A percentile compares a stretch with the other conserved stretches of the same genome.
phyloP scores from a whole-genome alignment of 2,888 invertebrate genomes.

The Tubulanus polymorphus region DNA sequence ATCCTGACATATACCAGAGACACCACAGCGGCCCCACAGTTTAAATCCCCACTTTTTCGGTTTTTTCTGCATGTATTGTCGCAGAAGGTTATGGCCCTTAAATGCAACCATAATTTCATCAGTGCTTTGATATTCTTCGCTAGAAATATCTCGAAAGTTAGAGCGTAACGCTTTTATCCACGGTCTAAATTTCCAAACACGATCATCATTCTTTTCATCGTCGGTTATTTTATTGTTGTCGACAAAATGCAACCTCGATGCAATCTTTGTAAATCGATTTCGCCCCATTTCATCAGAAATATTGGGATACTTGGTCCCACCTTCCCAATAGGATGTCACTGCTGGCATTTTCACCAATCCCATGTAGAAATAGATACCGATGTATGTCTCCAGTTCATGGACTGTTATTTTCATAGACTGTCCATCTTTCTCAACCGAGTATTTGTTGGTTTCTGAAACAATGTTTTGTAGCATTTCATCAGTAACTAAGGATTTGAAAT shows the following conservation, averaged over 20 bases:
- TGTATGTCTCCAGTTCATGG: neutral
- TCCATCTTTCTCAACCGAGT: neutral
- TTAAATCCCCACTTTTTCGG: conserved; percentile 24
- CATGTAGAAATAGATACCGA: conserved; percentile 14
- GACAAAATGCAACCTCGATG: conserved; percentile 13
- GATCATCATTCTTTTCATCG: conserved; percentile 6
- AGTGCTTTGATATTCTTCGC: conserved; percentile 27
- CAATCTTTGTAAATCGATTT: conserved; percentile 16
- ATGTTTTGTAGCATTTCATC: neutral
- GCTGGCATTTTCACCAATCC: conserved; percentile 15
- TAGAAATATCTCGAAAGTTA: conserved; percentile 23
- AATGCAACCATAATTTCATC: conserved; percentile 39
- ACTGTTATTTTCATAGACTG: neutral
- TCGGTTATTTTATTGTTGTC: conserved; percentile 14
- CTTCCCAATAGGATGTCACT: conserved; percentile 15
- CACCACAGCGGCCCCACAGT: conserved; percentile 19
- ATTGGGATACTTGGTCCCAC: conserved; percentile 7
- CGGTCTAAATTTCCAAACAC: conserved; percentile 19
- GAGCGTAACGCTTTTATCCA: conserved; percentile 9
- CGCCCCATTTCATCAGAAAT: conserved; percentile 17
- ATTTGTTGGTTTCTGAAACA: conserved; percentile 6
- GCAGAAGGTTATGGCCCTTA: conserved; percentile 26
- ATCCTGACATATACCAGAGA: conserved; percentile 17
- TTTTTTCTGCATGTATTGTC: conserved; percentile 18
- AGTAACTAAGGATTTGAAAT: conserved; percentile 6